Evolutionary conservation across 2,797 vertebrate species (phyloP).

Genomic region (Cottoperca gobio): DNA sequence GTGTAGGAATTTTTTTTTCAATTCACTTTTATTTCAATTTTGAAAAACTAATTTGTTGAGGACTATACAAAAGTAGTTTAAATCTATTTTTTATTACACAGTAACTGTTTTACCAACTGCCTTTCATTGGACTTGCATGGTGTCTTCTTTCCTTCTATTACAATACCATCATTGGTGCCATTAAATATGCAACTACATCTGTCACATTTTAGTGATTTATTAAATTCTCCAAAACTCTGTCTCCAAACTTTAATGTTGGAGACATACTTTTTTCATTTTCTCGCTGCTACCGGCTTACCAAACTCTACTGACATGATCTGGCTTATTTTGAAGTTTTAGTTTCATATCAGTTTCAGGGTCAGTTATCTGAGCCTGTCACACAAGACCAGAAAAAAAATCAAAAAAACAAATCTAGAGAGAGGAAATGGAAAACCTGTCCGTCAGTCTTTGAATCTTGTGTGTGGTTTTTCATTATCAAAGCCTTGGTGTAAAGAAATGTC

Average conservation of each 20-base stretch:
- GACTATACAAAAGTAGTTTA: not conserved
- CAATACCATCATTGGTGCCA: not conserved
- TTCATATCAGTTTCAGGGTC: constrained; percentile 41
- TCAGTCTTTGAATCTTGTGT: not conserved
- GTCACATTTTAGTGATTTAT: not conserved
- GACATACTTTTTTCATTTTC: not conserved
- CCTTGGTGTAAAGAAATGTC: constrained; percentile 45
- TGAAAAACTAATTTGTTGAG: not conserved
- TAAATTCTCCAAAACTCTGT: not conserved
- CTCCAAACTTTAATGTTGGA: not conserved
- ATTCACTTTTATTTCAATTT: too few relatives aligned
- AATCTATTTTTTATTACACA: not conserved
- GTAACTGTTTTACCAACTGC: not conserved
- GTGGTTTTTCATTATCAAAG: constrained; percentile 29
- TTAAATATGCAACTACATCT: not conserved
- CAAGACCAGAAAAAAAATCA: not conserved
- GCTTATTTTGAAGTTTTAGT: constrained; percentile 44
- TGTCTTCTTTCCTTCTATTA: not conserved
- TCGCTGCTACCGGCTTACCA: not conserved
- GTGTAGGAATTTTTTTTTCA: not conserved
- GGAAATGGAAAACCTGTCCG: constrained; percentile 57
- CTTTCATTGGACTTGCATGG: not conserved
- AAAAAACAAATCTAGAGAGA: constrained; percentile 37
- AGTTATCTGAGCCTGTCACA: constrained; percentile 44
- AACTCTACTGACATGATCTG: constrained; percentile 38